Percentiles rank a stretch among this genome's conserved stretches.
These are phyloP conservation scores for Hoplostethus atlanticus DNA, from an alignment of 2,797 vertebrate genomes.

Conservation along the genomic window DNA sequence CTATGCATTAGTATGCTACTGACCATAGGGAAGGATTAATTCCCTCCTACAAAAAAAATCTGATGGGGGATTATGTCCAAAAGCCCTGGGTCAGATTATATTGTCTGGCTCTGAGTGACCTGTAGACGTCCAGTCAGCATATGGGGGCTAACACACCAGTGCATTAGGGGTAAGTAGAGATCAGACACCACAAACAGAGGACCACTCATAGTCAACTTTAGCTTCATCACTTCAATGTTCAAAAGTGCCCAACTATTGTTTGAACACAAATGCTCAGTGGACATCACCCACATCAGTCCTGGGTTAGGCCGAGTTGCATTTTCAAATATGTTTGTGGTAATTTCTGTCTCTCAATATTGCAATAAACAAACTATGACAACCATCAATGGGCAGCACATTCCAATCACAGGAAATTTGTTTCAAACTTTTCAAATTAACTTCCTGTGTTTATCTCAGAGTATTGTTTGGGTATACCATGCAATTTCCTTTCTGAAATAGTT, in stretches of 20 bases:
- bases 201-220: neutral
- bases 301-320: too few relatives aligned
- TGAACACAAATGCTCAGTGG: too few relatives aligned
- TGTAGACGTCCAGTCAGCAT: constrained; percentile 58
- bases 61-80: constrained; percentile 68
- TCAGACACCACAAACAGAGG: constrained; percentile 10
- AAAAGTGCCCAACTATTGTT: neutral
- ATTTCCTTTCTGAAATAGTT: constrained; percentile 33
- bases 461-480: neutral
- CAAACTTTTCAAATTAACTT: neutral
- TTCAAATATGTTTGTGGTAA: too few relatives aligned
- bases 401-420: neutral
- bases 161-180: constrained; percentile 1
- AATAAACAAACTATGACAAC: neutral
- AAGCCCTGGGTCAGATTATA: constrained; percentile 49
- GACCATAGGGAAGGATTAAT: constrained; percentile 55
- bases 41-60: constrained; percentile 29
- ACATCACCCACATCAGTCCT: too few relatives aligned
- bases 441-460: neutral
- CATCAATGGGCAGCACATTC: neutral
- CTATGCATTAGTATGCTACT: constrained; percentile 20
- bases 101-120: constrained; percentile 58
- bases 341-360: too few relatives aligned
- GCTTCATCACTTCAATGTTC: neutral
- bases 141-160: constrained; percentile 27